Evolutionary conservation across 1,140 invertebrate species (phyloP).

Genomic region (Gonioctena quinquepunctata): DNA sequence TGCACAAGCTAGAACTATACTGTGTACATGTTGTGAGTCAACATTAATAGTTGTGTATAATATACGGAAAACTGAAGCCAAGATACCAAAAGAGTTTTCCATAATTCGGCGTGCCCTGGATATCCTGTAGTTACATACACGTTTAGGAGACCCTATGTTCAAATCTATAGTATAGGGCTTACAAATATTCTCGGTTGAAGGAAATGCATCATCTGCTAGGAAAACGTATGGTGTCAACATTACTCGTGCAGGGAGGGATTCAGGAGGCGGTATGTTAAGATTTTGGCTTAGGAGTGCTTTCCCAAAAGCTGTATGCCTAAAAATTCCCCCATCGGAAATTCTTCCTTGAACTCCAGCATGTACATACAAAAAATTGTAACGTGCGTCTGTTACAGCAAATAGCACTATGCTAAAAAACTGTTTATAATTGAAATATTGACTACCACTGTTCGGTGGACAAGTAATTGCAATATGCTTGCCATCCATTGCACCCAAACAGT

Average conservation of each 20-base stretch:
- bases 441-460: constrained; percentile 17
- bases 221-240: constrained; percentile 1
- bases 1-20: too few species aligned
- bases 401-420: constrained; percentile 24
- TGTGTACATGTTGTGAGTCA: background rate
- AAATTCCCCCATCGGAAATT: constrained; percentile 17
- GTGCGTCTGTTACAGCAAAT: constrained; percentile 17
- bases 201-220: constrained; percentile 9
- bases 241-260: background rate
- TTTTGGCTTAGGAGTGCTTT: too few species aligned
- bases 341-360: constrained; percentile 21
- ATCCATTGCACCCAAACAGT: constrained; percentile 23
- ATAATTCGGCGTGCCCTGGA: background rate
- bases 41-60: background rate
- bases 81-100: background rate
- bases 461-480: constrained; percentile 20
- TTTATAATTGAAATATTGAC: constrained; percentile 26
- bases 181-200: constrained; percentile 7
- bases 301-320: constrained; percentile 12
- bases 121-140: background rate
- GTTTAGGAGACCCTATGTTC: background rate
- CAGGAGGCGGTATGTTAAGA: too few species aligned
- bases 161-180: background rate
- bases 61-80: background rate
- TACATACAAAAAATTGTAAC: constrained; percentile 24